phyloP scores from a whole-genome alignment of 2,113 vertebrate genomes.

The Pipa parva region DNA sequence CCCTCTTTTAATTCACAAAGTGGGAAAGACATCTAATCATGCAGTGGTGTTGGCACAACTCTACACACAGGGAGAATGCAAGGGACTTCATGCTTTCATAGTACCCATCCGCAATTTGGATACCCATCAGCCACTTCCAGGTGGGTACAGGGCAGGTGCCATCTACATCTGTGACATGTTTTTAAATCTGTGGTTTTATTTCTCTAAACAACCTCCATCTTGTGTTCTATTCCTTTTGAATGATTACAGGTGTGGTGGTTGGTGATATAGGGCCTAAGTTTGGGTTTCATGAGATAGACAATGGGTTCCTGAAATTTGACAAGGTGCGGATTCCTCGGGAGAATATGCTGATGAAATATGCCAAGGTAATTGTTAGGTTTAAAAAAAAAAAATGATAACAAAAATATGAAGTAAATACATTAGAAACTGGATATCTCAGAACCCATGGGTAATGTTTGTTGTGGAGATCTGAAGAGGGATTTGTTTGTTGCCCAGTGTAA shows the following conservation, averaged over 20 bases:
- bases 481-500: too few relatives aligned
- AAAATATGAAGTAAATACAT: too few relatives aligned
- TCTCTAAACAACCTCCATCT: neutral
- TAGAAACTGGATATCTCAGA: too few relatives aligned
- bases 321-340: slow-evolving; percentile 88
- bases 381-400: too few relatives aligned
- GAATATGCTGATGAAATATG: slow-evolving; percentile 96
- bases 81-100: slow-evolving; percentile 90
- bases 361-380: too few relatives aligned
- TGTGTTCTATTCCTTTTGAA: slow-evolving; percentile 35
- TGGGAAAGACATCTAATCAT: slow-evolving; percentile 93
- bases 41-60: slow-evolving; percentile 95
- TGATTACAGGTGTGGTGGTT: slow-evolving; percentile 77
- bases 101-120: slow-evolving; percentile 80
- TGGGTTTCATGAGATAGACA: slow-evolving; percentile 91
- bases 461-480: too few relatives aligned
- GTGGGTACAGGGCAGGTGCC: slow-evolving; percentile 54
- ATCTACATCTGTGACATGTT: neutral
- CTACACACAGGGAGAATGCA: slow-evolving; percentile 78
- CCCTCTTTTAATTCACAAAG: slow-evolving; percentile 53
- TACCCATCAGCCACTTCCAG: slow-evolving; percentile 89
- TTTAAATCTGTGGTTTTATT: neutral
- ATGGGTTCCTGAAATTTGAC: slow-evolving; percentile 91
- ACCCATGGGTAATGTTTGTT: too few relatives aligned
- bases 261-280: slow-evolving; percentile 97